phyloP scores from a whole-genome alignment of 2,797 vertebrate genomes.

The Crax fasciolata region DNA sequence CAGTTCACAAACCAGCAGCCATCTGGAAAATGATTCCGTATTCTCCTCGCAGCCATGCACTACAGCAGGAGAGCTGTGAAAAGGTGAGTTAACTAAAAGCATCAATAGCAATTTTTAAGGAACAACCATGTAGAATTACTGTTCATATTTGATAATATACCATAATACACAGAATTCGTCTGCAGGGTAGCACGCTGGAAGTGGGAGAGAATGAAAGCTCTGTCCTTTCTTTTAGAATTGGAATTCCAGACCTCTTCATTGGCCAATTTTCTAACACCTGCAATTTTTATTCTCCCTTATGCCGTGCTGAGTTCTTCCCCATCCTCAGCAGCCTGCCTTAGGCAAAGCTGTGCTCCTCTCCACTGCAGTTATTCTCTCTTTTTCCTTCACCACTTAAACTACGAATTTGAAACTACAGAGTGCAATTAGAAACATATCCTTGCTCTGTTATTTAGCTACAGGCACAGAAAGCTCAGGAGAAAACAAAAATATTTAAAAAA shows the following conservation, averaged over 20 bases:
- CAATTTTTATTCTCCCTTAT: constrained; percentile 47
- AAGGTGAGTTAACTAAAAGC: constrained; percentile 39
- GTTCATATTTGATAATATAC: neutral
- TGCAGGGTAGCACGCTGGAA: neutral
- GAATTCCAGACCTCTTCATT: constrained; percentile 13
- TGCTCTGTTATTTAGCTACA: neutral
- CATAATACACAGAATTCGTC: constrained; percentile 13
- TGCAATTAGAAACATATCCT: constrained; percentile 9
- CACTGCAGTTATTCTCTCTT: neutral
- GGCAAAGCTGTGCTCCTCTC: constrained; percentile 18
- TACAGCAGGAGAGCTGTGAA: neutral
- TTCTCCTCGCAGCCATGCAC: neutral
- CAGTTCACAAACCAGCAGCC: neutral
- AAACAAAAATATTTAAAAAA: neutral
- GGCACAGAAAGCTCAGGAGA: neutral
- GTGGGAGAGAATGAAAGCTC: constrained; percentile 11
- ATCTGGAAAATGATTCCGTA: neutral
- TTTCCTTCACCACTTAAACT: neutral
- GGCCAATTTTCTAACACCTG: constrained; percentile 17
- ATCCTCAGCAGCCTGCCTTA: constrained; percentile 40
- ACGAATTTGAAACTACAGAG: neutral
- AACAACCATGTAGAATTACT: neutral
- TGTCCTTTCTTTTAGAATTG: neutral
- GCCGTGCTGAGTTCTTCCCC: neutral
- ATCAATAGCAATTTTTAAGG: constrained; percentile 35